Evolutionary conservation across 2,888 invertebrate species (phyloP).

Genomic region (Torymus tubicola): DNA sequence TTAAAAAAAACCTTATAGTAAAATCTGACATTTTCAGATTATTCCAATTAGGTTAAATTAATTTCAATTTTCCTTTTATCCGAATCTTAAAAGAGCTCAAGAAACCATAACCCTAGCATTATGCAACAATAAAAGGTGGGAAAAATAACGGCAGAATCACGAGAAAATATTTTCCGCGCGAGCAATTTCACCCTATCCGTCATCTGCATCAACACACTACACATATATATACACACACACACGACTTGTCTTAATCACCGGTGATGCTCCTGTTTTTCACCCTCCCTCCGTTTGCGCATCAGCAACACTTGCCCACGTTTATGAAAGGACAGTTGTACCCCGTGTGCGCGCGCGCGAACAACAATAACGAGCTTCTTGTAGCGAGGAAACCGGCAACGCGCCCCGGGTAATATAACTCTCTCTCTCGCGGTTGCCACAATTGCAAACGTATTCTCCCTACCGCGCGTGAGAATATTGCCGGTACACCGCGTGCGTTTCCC

Average conservation of each 20-base stretch:
- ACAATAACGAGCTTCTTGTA: conserved; percentile 48
- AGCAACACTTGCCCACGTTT: neutral
- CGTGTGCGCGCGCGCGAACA: conserved; percentile 1
- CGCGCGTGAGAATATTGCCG: conserved; percentile 41
- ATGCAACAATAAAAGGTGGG: too few relatives aligned
- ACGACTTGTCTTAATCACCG: neutral
- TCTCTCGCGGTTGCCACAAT: conserved; percentile 30
- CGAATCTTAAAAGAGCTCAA: too few relatives aligned
- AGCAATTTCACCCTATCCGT: too few relatives aligned
- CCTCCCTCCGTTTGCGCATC: neutral
- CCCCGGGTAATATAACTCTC: conserved; percentile 46
- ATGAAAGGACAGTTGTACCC: conserved; percentile 20
- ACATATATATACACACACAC: neutral
- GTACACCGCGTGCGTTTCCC: neutral
- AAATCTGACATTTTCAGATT: too few relatives aligned
- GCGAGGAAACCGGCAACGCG: neutral
- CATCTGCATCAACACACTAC: neutral
- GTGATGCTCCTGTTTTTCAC: neutral
- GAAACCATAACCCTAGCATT: too few relatives aligned
- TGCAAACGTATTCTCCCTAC: conserved; percentile 48
- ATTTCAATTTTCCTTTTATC: too few relatives aligned
- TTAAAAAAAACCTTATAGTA: too few relatives aligned
- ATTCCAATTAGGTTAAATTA: too few relatives aligned
- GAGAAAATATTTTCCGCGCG: too few relatives aligned
- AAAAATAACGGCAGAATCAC: too few relatives aligned